Base-by-base conservation (phyloP, 2,888 invertebrate genomes). In the Idaea biselata region DNA sequence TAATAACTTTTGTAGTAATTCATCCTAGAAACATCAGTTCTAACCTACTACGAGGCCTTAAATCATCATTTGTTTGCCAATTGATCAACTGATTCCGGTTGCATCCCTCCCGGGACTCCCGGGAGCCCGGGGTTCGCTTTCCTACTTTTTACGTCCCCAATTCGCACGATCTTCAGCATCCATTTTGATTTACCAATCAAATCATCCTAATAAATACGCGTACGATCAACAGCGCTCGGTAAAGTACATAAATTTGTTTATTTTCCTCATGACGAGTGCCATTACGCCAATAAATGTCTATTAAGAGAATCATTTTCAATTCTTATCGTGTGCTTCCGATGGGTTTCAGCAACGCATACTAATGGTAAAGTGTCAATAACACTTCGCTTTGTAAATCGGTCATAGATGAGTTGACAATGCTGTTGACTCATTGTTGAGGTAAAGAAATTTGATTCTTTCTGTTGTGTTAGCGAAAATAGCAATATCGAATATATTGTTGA, bases 301-400 rank as follows among this genome's bases (percentile, higher is more conserved):
- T 44, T 44, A 44, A 14, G 44, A 44, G 44, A 44, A 44, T 44
- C 44, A 44, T 44, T 58, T 58, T 65, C 25, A 33, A 72, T 70
- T 72, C 68, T 61, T 65, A 72, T 65, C 69, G 66, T 61, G 66
- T 59, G 31, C 32, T 18, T 25, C 33, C 58, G 59, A 59, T 63
- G 63, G 60, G 60, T 60, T 67, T 66, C 63, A 66, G 63, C 60
- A 44, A 53, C 17, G 72, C 67, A 73, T 73, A 69, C 67, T 71
- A 70, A 73, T 67, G 60, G 32, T 17, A 44, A 16, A 64, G 63
- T 66, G 71, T 72, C 70, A 68, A 72, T 66, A 67, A 68, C 70
- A 68, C 65, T 61, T 65, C 58, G 44, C 32, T 59, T 59, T 65
- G 65, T 66, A 67, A 68, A 65, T 68, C 68, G 66, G 68, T 65